Base-by-base conservation (phyloP, 2,888 invertebrate species). In the Cataglyphis albicans region DNA sequence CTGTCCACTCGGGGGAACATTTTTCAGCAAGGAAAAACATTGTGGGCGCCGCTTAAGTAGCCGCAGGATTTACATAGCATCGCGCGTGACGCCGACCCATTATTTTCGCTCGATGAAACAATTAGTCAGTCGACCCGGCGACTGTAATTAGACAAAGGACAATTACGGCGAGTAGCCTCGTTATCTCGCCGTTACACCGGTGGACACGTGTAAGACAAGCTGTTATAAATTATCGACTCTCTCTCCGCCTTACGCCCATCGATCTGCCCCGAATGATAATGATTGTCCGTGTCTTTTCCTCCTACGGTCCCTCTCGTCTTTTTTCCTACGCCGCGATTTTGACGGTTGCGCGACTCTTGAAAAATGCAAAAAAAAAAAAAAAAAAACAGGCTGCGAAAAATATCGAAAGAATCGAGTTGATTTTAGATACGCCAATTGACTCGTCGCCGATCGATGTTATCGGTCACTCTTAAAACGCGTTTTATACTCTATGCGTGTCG, bases 41-140 rank as follows among this genome's bases (percentile, higher is more conserved):
- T 84, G 85, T 80, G 83, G 72, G 78, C 67, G 85, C 55, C 65
- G 83, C 76, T 84, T 81, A 84, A 87, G 76, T 64, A 70, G 59
- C 64, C 81, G 81, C 84, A 76, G 55, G 48, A 52, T 52, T n/a
- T 52, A 52, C 48, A 81, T 82, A 74, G 74, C 55, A 78, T 67
- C 85, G 86, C 89, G 91, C 92, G 92, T 91, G 91, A 92, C 91
- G 86, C 57, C 78, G 78, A 63, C 87, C 90, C 88, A 90, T 91
- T 92, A 92, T 92, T 91, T 90, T 90, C 87, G 75, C 85, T 84
- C 89, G 91, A 91, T 90, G 92, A 92, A 92, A 92, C 92, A 91
- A 92, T 92, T 91, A 92, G 90, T 87, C 89, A 88, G 87, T 86
- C 82, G 80, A 63, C 68, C 80, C 76, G 81, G 65, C 81, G 83